Evolutionary conservation across 2,888 invertebrate species (phyloP), one percentile per base, ranked within the genome.

Genomic region (Epistrophella euchroma): DNA sequence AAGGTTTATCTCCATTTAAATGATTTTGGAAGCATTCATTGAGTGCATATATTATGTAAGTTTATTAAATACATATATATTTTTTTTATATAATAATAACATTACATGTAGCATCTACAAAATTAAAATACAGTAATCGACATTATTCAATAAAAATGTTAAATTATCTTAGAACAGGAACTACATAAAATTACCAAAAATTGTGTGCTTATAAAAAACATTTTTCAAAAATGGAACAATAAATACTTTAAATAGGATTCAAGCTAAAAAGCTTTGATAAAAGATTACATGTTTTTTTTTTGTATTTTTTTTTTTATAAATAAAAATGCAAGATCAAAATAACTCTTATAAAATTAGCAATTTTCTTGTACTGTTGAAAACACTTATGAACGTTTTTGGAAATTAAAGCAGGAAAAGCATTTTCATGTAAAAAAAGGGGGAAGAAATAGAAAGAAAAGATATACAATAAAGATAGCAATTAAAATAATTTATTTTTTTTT

Each of bases 291-390:
- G 35, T 22, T 13, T 22, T n/a, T 11, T 25, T 13, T 35, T 9
- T 35, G n/a, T n/a, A 7, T 25, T 13, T 35, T 9, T 35, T 19
- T 4, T 17, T 52, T 40, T 22, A 22, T 5, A 66, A 9, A 56
- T 11, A n/a, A 56, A 40, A 68, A 71, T 56, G 55, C 15, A 62
- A 32, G 17, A 47, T 28, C 62, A 56, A 28, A 64, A 1, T 35
- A 37, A 37, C 9, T 25, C 1, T 17, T 55, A 17, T 17, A 47
- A 43, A 32, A 32, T 32, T 68, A 78, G 17, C 50, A 52, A 60
- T 75, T 37, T 79, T 85, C 85, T 40, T 66, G 15, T 56, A 85
- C 52, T 35, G 86, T 70, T 52, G 86, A 58, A 78, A 85, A 85
- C 76, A 81, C 85, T 85, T 73, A 73, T 71, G 19, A 1, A 17